Evolutionary conservation across 2,113 vertebrate genomes (phyloP), one percentile per base, ranked within the genome.

Genomic region (Syrrhaptes paradoxus): DNA sequence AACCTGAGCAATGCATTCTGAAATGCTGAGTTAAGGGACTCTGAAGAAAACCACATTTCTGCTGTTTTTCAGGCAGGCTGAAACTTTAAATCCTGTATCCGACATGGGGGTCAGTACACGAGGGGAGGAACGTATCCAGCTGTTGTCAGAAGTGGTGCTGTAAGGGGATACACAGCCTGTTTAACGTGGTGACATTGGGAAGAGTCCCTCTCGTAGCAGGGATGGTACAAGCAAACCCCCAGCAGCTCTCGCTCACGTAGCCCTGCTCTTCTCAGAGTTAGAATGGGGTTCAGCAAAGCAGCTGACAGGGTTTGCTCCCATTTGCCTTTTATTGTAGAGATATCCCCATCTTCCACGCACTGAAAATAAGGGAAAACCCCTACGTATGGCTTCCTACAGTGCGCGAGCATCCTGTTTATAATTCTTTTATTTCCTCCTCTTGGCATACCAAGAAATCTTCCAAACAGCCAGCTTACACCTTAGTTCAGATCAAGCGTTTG

Each of bases 81-180:
- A 38, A 72, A n/a, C 62, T 82, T 52, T 43, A 65, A 49, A 61
- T 79, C 31, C 34, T 61, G 1, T 41, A 8, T 48, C 57, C 48
- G 11, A 54, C 59, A 6, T 3, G 10, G 4, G 6, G 22, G 24
- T 2, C 26, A 38, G 34, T 21, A 10, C 7, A 18, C 3, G 6
- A 72, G 7, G 8, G 31, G 18, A 81, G 17, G 18, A 28, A 34
- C 11, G 7, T 14, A n/a, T n/a, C n/a, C n/a, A 25, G 52, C 45
- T 61, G 31, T 34, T 59, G 46, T 58, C 41, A 48, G 36, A 43
- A 63, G 5, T 11, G 46, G 34, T 38, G 20, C 20, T 10, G 0
- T 38, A 46, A 22, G 2, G 8, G 51, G 84, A 77, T 10, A 49
- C 7, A 8, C 8, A 29, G 24, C 21, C 45, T 20, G 20, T 21